Evolutionary conservation across 2,113 vertebrate species (phyloP), one percentile per base, ranked within the genome.

Genomic region (Nestor notabilis): DNA sequence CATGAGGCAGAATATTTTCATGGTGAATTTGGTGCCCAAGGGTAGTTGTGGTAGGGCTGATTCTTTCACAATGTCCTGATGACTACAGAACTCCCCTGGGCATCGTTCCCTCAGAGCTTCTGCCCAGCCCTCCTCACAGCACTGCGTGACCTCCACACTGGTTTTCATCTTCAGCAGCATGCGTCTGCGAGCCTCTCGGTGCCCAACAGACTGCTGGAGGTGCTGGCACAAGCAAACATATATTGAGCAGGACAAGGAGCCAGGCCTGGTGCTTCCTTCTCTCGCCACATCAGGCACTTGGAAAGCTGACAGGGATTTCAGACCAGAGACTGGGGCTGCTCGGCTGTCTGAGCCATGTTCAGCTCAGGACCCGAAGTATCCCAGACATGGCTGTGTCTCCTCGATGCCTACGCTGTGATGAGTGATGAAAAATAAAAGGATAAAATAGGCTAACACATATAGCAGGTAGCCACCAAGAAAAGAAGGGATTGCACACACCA

Each of bases 291-390:
- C 80, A 74, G 63, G 47, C 39, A 17, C n/a, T 7, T 29, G 68
- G 68, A 61, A 83, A 75, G 53, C 13, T 68, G 72, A 14, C 5
- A 23, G 9, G 20, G 31, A 28, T 81, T 82, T 87, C 65, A 50
- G 39, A 58, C 5, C 0, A 0, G 39, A 27, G 16, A 9, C 19
- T 18, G 31, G 10, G 11, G 12, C 17, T 11, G 2, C 35, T 27
- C 0, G 0, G 23, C 14, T 20, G 18, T 3, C n/a, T 56, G 25
- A 87, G 58, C 14, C 8, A 1, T 13, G 5, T 44, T 81, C 46
- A n/a, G 37, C 8, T 55, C 72, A 47, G 65, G 69, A 78, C 24
- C 16, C 12, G 33, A 56, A 56, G 7, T 17, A 50, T 7, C 37
- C 8, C 7, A 13, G 20, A 7, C 25, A 43, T 12, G 31, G 79